Conservation (phyloP, 2,113 vertebrate species). For the Carassius auratus region DNA sequence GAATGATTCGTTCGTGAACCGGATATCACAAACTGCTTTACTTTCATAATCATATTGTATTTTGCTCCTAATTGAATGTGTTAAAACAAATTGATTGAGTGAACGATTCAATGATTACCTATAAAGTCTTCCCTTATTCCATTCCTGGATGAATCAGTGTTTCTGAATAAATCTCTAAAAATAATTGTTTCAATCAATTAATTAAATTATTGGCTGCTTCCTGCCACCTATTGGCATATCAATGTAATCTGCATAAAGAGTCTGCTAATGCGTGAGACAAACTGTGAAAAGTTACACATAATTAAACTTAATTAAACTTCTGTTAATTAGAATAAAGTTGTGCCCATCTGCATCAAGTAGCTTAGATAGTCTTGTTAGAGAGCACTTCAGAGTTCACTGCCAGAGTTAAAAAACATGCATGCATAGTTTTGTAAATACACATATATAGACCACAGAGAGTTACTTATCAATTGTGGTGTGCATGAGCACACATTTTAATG, state of each 20-base stretch:
- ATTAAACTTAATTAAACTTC: too few relatives aligned
- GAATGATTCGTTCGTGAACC: too few relatives aligned
- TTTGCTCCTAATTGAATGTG: too few relatives aligned
- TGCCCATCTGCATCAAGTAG: background rate
- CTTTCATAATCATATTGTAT: too few relatives aligned
- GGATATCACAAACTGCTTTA: too few relatives aligned
- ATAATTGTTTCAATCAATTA: background rate
- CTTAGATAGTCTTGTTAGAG: background rate
- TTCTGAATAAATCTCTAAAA: background rate
- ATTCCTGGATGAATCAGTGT: background rate
- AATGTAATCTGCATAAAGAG: background rate
- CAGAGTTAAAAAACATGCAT: background rate
- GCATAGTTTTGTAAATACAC: background rate
- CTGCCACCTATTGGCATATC: background rate
- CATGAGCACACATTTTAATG: constrained; percentile 33
- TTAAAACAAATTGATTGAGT: background rate
- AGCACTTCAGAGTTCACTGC: background rate
- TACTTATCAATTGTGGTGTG: background rate
- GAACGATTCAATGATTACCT: background rate
- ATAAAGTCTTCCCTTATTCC: background rate
- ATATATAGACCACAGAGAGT: background rate
- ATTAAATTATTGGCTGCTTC: background rate
- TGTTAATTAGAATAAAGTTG: background rate
- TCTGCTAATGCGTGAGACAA: background rate
- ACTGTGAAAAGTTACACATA: background rate